A percentile compares a stretch with the other conserved stretches of the same genome.
phyloP scores from a whole-genome alignment of 2,888 invertebrate genomes.

The Gastracanthus pulcherrimus region DNA sequence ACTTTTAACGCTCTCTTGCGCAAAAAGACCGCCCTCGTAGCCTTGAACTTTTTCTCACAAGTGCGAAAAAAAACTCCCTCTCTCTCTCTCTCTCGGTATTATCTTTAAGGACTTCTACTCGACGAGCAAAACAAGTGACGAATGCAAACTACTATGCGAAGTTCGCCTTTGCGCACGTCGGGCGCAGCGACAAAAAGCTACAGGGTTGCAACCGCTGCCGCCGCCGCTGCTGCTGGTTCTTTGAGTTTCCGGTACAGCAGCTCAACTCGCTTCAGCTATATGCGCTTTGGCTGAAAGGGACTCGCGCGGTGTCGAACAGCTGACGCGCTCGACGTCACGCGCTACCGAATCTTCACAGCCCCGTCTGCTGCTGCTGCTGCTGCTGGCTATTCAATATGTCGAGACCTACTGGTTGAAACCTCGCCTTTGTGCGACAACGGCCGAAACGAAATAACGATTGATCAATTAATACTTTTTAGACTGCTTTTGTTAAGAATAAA shows the following conservation, averaged over 20 bases:
- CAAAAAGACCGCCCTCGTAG: too few species aligned
- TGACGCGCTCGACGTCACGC: too few species aligned
- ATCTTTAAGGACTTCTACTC: too few species aligned
- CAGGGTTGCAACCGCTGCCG: neutral
- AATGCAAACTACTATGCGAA: constrained; percentile 28
- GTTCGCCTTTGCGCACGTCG: neutral
- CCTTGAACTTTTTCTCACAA: too few species aligned
- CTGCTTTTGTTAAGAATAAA: too few species aligned
- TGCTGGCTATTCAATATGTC: constrained; percentile 35
- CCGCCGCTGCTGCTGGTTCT: too few species aligned
- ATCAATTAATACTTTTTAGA: constrained; percentile 26
- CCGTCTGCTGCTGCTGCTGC: neutral
- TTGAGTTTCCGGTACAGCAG: neutral
- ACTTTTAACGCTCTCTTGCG: neutral
- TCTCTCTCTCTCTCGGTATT: too few species aligned
- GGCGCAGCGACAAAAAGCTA: neutral
- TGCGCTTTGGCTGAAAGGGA: too few species aligned
- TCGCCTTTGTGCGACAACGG: neutral
- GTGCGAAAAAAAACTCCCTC: too few species aligned
- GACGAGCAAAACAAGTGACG: constrained; percentile 3
- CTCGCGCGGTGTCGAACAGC: constrained; percentile 19
- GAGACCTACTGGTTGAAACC: neutral
- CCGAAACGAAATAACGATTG: constrained; percentile 36
- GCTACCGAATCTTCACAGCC: too few species aligned
- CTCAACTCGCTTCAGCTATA: too few species aligned